Base-by-base conservation (phyloP, 2,888 invertebrate genomes). In the Lysandra coridon region DNA sequence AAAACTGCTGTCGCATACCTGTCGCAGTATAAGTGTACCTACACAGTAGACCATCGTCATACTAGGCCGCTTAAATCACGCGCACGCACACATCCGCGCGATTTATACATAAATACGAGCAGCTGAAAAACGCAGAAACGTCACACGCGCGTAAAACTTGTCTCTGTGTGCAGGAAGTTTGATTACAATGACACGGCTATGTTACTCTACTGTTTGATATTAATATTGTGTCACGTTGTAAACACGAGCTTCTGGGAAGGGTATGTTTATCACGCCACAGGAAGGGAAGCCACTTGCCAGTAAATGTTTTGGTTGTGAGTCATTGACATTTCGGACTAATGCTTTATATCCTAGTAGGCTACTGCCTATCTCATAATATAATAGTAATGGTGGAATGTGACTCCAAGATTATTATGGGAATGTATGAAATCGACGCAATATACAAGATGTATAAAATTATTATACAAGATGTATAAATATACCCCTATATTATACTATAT, bases 211-310 rank as follows among this genome's bases (percentile, higher is more conserved):
- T 57, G 57, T 57, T 4, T 57, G 3, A 1, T 1, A 57, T 17
- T 57, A 17, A 17, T 57, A 17, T 5, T 57, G 57, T 57, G 57
- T 57, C 17, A 57, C 73, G 80, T 60, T 79, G 81, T 80, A 81
- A 82, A 80, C 83, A 81, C 40, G 30, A 37, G 78, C 49, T 83
- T 81, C 83, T 83, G 75, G 81, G 83, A 83, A 83, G 76, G 62
- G 37, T 79, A 81, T 83, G 82, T 83, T 82, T 83, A 85, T 83
- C 79, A 80, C 81, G 80, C 64, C 82, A 60, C 90, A 97, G 97
- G 97, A 88, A 53, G 73, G 64, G 69, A 78, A 78, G 73, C 69
- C 69, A 69, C 23, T 78, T n/a, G 49, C 60, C 17, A 33, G 23
- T 79, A 79, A 79, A 30, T 79, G 49, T 79, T 79, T 79, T 76